Evolutionary conservation across 2,797 vertebrate species (phyloP), one percentile per base, ranked within the genome.

Genomic region (Hypotaenidia philippensis): DNA sequence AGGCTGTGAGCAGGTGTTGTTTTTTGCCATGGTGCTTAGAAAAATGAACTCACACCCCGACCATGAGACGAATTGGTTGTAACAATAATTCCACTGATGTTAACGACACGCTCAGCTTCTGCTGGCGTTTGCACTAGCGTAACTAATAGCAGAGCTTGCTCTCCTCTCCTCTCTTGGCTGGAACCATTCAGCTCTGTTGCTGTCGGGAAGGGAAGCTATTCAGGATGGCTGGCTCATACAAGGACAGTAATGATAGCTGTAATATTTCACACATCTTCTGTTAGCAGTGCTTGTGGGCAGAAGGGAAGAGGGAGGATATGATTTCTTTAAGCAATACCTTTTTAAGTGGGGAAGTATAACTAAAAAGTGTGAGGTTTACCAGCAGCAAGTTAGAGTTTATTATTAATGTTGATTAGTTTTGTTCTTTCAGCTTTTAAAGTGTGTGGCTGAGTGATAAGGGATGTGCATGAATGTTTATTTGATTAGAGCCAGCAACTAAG

Each of bases 121-220:
- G 86, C 53, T 69, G 78, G 68, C 12, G 0, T 88, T 75, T 81
- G 53, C 61, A 14, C 7, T 22, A 6, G 6, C 36, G 15, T 83
- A 83, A 89, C 86, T 88, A 77, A 72, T 45, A 69, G 65, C 61
- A 75, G 68, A 56, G 70, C 34, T 68, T 86, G 84, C 69, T 89
- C 45, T 83, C 41, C 40, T 3, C 81, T 85, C 50, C 41, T 55
- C 41, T 69, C 44, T 88, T 69, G 71, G 71, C 84, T 80, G 56
- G 57, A 63, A 45, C 36, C 60, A 15, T 55, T 78, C 74, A 4
- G 4, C 27, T 81, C 13, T 40, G 17, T 65, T 87, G 78, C 84
- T 95, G 68, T 31, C 75, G 72, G 83, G 76, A 91, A 94, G 57
- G 55, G 47, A 89, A 81, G 40, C n/a, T 65, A 63, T 87, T 90